These are phyloP conservation scores for Zaprionus kolodkinae DNA, from an alignment of 1,140 invertebrate genomes.

Conservation along the genomic window DNA sequence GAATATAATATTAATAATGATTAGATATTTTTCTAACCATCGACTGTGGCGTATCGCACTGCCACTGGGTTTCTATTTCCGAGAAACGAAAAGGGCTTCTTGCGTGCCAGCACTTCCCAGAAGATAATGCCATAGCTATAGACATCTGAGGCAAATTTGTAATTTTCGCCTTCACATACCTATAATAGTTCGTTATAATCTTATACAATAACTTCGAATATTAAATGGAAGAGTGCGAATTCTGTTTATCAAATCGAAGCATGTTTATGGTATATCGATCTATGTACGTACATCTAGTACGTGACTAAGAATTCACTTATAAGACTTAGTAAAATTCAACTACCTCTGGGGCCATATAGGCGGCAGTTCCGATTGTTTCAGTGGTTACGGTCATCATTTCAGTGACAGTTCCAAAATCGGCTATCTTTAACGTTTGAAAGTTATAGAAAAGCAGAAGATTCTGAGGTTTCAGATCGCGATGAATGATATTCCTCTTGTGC, in stretches of 20 bases:
- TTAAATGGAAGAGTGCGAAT: no score
- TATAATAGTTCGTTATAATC: background rate
- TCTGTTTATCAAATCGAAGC: no score
- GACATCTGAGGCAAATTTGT: background rate
- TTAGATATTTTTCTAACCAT: background rate
- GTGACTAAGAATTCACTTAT: no score
- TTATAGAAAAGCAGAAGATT: background rate
- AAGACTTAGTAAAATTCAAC: no score
- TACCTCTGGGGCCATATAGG: background rate
- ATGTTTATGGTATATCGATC: no score
- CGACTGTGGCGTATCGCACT: background rate
- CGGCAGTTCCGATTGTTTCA: background rate
- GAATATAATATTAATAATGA: no score
- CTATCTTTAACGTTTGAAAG: background rate
- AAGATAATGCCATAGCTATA: background rate
- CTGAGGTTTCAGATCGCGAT: background rate
- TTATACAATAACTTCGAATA: no score
- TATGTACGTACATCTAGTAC: no score
- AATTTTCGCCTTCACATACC: background rate
- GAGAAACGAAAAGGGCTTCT: background rate
- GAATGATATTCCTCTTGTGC: background rate
- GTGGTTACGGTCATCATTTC: background rate
- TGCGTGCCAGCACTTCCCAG: background rate
- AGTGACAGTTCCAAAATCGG: background rate
- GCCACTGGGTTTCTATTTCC: accelerated